These are phyloP conservation scores for Tolmerus cingulatus DNA, from an alignment of 2,888 invertebrate genomes.

Conservation along the genomic window DNA sequence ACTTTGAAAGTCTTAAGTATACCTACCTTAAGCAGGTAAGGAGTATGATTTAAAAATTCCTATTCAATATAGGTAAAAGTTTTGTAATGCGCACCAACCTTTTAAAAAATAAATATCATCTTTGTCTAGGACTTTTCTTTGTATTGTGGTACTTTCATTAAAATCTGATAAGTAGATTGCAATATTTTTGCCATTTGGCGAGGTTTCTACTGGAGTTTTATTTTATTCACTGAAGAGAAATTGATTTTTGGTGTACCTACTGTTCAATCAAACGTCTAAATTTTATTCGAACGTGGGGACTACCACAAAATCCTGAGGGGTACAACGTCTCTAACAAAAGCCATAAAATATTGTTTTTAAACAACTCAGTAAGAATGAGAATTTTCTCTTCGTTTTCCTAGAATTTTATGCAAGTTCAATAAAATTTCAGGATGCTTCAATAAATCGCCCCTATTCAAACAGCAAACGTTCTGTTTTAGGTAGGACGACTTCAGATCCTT, in stretches of 20 bases:
- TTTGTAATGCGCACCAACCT: too few species aligned
- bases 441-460: background rate
- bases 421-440: background rate
- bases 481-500: background rate
- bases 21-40: too few species aligned
- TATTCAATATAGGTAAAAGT: too few species aligned
- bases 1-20: too few species aligned
- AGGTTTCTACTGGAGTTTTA: background rate
- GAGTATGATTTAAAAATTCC: too few species aligned
- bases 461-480: background rate
- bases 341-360: background rate
- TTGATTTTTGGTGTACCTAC: background rate
- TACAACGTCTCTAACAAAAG: background rate
- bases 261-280: background rate
- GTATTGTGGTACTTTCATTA: background rate
- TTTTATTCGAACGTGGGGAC: background rate
- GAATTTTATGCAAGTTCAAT: background rate
- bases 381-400: background rate
- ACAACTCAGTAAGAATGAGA: background rate
- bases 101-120: too few species aligned
- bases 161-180: background rate
- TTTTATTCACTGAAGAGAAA: background rate
- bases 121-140: too few species aligned
- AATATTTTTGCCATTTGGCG: background rate
- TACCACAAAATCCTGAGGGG: background rate